These are phyloP conservation scores for Lutraria rhynchaena DNA, from an alignment of 1,140 invertebrate genomes.

Conservation along the genomic window DNA sequence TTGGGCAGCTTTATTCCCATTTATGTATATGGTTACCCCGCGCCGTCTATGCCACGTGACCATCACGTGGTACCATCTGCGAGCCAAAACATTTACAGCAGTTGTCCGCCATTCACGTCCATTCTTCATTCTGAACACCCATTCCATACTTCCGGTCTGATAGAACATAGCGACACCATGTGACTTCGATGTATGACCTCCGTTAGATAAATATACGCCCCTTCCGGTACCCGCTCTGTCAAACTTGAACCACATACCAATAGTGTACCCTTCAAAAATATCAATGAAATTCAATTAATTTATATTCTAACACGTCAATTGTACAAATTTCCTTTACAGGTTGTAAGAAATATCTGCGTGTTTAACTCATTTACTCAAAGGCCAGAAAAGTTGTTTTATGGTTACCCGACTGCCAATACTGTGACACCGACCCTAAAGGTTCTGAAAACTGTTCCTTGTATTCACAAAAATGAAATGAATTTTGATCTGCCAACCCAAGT, in stretches of 20 bases:
- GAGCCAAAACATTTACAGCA: conserved; percentile 69
- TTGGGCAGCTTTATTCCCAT: conserved; percentile 72
- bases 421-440: no score
- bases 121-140: conserved; percentile 72
- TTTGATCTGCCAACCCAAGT: no score
- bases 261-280: conserved; percentile 76
- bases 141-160: conserved; percentile 71
- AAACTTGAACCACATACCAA: conserved; percentile 79
- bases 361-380: no score
- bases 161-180: conserved; percentile 81
- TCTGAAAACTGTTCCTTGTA: no score
- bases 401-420: no score
- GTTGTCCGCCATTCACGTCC: conserved; percentile 75
- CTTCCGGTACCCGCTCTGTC: conserved; percentile 60
- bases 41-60: conserved; percentile 73
- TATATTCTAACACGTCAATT: no score
- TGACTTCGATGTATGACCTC: conserved; percentile 71
- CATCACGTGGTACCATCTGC: conserved; percentile 79
- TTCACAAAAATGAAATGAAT: no score
- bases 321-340: no score
- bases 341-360: no score
- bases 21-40: conserved; percentile 75
- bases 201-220: conserved; percentile 80
- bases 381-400: no score
- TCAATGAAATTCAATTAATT: no score